These are phyloP conservation scores for Phanerotoma sp. DNA, from an alignment of 2,888 invertebrate genomes.

Conservation along the genomic window DNA sequence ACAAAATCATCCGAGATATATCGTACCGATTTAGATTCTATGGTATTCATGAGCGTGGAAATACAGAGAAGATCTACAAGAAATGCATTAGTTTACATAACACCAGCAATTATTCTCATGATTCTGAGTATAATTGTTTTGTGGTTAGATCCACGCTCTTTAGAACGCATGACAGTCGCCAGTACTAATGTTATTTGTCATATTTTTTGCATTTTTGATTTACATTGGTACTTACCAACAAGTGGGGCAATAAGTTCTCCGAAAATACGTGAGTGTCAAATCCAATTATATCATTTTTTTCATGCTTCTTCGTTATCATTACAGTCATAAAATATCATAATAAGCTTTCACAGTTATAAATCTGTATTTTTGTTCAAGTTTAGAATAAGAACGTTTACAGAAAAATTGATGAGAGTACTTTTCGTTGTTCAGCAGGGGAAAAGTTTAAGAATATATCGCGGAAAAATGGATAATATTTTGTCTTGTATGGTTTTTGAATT, in stretches of 20 bases:
- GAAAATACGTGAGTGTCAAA: conserved; percentile 59
- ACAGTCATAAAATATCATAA: background rate
- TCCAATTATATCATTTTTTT: background rate
- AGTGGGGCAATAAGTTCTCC: conserved; percentile 63
- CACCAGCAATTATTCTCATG: conserved; percentile 63
- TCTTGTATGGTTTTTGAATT: too few species aligned
- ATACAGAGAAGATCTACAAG: conserved; percentile 64
- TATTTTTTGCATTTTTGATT: conserved; percentile 63
- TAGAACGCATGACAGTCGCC: conserved; percentile 62
- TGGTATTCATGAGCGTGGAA: conserved; percentile 62
- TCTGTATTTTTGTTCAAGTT: conserved; percentile 5
- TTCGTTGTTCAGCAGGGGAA: too few species aligned
- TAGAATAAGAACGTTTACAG: too few species aligned
- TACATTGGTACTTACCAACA: conserved; percentile 64
- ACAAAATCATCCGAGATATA: conserved; percentile 60
- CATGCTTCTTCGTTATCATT: too few species aligned
- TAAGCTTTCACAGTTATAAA: background rate
- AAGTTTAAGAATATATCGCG: too few species aligned
- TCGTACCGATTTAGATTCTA: conserved; percentile 57
- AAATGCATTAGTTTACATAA: conserved; percentile 60
- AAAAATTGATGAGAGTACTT: too few species aligned
- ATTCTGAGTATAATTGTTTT: conserved; percentile 63
- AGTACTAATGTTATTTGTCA: conserved; percentile 66
- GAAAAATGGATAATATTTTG: too few species aligned
- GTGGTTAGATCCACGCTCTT: conserved; percentile 62